These are phyloP conservation scores for Gyps fulvus DNA, from an alignment of 2,113 vertebrate species.

Conservation along the genomic window DNA sequence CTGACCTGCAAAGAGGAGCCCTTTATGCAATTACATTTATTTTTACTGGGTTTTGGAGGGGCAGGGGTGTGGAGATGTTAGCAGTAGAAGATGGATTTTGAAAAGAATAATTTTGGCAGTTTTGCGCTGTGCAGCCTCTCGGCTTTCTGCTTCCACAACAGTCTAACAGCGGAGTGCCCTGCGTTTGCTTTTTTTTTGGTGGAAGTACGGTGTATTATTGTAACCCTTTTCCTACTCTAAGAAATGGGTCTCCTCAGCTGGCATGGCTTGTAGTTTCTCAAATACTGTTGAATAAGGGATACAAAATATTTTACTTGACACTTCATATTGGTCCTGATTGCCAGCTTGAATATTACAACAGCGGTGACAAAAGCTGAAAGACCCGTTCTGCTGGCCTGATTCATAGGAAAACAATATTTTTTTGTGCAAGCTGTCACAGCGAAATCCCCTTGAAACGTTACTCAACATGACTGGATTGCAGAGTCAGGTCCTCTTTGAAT, in stretches of 20 bases:
- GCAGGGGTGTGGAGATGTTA: not conserved
- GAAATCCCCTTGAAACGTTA: slow-evolving; percentile 17
- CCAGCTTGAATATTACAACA: slow-evolving; percentile 26
- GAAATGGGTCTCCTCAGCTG: not conserved
- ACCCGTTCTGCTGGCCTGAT: not conserved
- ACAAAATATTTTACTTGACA: slow-evolving; percentile 16
- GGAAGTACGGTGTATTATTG: not conserved
- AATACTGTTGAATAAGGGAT: not conserved
- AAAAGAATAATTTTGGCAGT: not conserved
- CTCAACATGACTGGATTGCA: slow-evolving; percentile 38
- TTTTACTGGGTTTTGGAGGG: not conserved
- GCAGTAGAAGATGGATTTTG: not conserved
- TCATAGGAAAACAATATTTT: slow-evolving; percentile 13
- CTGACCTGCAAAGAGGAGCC: not conserved
- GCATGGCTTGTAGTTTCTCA: not conserved
- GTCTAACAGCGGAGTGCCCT: not conserved
- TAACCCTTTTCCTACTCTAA: not conserved
- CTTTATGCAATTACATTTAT: not conserved
- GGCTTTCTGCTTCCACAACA: not conserved
- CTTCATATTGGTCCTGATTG: slow-evolving; percentile 12
- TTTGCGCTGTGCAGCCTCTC: not conserved
- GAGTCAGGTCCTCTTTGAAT: slow-evolving; percentile 37
- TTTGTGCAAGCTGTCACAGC: not conserved
- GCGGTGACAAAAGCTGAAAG: slow-evolving; percentile 27
- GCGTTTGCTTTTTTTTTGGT: not conserved